Base-by-base conservation (phyloP, 2,797 vertebrate genomes). In the Halcyon smyrnensis region DNA sequence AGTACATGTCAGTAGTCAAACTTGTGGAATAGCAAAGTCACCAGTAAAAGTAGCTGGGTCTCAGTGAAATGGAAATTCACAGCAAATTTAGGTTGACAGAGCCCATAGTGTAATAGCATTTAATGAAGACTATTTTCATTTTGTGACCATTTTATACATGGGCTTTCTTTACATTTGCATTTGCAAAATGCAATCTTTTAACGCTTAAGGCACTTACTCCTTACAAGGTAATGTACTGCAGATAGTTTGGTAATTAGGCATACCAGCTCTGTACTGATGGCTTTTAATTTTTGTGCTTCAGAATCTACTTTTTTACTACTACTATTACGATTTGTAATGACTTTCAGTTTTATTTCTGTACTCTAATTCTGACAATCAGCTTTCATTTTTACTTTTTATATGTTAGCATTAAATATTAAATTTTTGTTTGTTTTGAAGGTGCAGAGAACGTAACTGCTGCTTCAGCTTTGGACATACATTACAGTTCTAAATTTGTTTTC, bases 401-500 rank as follows among this genome's bases (percentile, higher is more conserved):
- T 37, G 64, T 64, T 43, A 78, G 32, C 21, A 50, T 89, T 87
- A 83, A 87, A 41, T 81, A 80, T 74, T 69, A 69, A 57, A 32
- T 13, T 20, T 76, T 71, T 39, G 36, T 64, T 57, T 65, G 9
- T 41, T 94, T 77, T 60, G 71, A 85, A 92, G 39, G 53, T 56
- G 51, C 14, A 12, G 39, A 39, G 64, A 78, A 64, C 21, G 32
- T 82, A 46, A 46, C 2, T 79, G 25, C 73, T 74, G 28, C 63
- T 90, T 93, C 51, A 67, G 46, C 37, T 93, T 93, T 93, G 83
- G 64, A 62, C 45, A 15, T 78, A 36, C 27, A 28, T 91, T 76
- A 73, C 67, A 50, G 46, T 67, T 88, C 86, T 92, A 91, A 90
- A 82, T 94, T 95, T 90, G 69, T 90, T 89, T 95, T 86, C 37